Evolutionary conservation across 2,888 invertebrate genomes (phyloP), one percentile per base, ranked within the genome.

Genomic region (Polydrusus cervinus): DNA sequence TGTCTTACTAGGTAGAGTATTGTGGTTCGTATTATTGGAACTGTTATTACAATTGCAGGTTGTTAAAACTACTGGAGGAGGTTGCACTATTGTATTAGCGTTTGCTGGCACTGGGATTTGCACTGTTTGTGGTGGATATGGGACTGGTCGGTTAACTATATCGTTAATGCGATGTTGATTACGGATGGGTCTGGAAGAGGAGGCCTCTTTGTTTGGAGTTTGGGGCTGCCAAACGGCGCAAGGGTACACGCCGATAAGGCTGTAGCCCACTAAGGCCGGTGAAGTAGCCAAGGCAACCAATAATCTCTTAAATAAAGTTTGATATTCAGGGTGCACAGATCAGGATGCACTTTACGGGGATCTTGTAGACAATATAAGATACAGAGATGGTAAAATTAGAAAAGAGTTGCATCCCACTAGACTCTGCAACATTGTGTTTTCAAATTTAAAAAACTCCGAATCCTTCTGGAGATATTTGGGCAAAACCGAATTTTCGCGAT

Each of bases 201-300:
- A 25, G 66, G 55, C 34, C 71, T 68, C 67, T 64, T 68, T 64
- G n/a, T 53, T 47, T 53, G 60, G 73, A 60, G 38, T 51, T 49
- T 74, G 84, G 79, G 88, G 87, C 82, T 88, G 88, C 87, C 88
- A 88, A 84, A 89, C 88, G 83, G 89, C 89, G 86, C 89, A 89
- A 78, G 89, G 89, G 87, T 89, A 89, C 85, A 89, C 88, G 87
- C 89, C 89, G 81, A 89, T 87, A 82, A 89, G 88, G 88, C 89
- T 89, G 87, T 89, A 89, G 85, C 89, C 88, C 87, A 88, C 85
- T 80, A 87, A 83, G 75, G 85, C 84, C 85, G 87, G 86, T 86
- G 85, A 82, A 81, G 87, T 83, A 87, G 87, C 87, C 87, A 87
- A 87, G 86, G 87, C 86, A 85, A 84, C 85, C n/a, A n/a, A n/a